Base-by-base conservation (phyloP, 2,888 invertebrate species). In the Nematopogon swammerdamellus region DNA sequence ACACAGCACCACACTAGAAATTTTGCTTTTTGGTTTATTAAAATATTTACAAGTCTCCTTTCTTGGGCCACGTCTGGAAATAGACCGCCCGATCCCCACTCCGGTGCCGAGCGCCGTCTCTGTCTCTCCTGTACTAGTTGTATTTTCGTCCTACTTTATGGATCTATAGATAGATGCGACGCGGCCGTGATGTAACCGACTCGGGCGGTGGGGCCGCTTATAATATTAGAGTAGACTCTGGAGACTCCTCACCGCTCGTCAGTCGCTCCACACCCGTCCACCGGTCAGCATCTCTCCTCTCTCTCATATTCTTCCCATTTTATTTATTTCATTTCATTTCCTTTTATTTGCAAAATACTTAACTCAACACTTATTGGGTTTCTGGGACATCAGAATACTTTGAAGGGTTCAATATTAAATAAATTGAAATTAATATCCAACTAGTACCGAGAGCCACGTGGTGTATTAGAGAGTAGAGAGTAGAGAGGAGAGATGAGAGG, bases 21-120 rank as follows among this genome's bases (percentile, higher is more conserved):
- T 62, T 64, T 63, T 55, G 58, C 57, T 76, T 75, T 72, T 70
- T 73, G 69, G 77, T 74, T 77, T 76, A 76, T 76, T 76, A 77
- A 74, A 80, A 76, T 77, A 77, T 79, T 74, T 73, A 75, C 70
- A 68, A 73, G 68, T 76, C 81, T 76, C 82, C 82, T 82, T 83
- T 82, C 82, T 83, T 82, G 82, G 82, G 67, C 75, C 71, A 77
- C 67, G 68, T 69, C 81, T 80, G 80, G 80, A 82, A 82, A 81
- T 82, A 82, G 80, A 57, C 55, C 54, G 47, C 68, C 62, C 60
- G 62, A 58, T 60, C 65, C 65, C 61, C 65, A 56, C 70, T 72
- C 72, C 75, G 74, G 75, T 67, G 59, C 54, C 48, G 56, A 25
- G 46, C 49, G 48, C 48, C 60, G 61, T 74, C 77, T 60, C 70